Evolutionary conservation across 2,888 invertebrate genomes (phyloP).

Genomic region (Odontomyia ornata): DNA sequence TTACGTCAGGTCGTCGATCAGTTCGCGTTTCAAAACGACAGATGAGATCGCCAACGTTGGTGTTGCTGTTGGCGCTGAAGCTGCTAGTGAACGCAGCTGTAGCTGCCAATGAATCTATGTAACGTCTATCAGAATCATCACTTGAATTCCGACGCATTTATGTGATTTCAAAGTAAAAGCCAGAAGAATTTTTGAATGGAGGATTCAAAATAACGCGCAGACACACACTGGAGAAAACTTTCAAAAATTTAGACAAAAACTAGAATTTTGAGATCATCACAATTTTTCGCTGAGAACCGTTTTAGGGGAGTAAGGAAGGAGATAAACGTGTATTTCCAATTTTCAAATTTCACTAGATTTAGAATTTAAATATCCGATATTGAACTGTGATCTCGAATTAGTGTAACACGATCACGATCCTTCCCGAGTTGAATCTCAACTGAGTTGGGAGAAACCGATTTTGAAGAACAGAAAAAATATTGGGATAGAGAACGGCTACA

Average conservation of each 20-base stretch:
- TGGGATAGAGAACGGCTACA: conserved; percentile 36
- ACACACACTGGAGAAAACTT: not conserved
- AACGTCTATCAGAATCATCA: not conserved
- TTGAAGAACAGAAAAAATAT: conserved; percentile 28
- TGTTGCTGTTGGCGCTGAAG: not conserved
- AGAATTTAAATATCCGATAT: not conserved
- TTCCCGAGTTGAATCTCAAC: conserved; percentile 24
- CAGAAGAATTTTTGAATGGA: not conserved
- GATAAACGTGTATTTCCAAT: not conserved
- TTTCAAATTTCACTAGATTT: conserved; percentile 4
- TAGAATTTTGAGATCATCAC: not conserved
- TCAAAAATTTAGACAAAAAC: not conserved
- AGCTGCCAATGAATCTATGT: not conserved
- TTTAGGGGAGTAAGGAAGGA: not conserved
- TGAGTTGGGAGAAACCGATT: conserved; percentile 12
- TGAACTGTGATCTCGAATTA: not conserved
- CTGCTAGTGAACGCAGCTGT: not conserved
- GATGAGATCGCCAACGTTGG: conserved; percentile 40
- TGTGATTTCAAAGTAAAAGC: not conserved
- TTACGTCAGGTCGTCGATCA: conserved; percentile 11
- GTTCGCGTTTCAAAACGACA: conserved; percentile 43
- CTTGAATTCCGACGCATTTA: conserved; percentile 41
- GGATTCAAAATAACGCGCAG: not conserved
- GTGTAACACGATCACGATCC: not conserved
- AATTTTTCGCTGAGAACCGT: not conserved